Base-by-base conservation (phyloP, 2,888 invertebrate species). In the Plebejus argus region DNA sequence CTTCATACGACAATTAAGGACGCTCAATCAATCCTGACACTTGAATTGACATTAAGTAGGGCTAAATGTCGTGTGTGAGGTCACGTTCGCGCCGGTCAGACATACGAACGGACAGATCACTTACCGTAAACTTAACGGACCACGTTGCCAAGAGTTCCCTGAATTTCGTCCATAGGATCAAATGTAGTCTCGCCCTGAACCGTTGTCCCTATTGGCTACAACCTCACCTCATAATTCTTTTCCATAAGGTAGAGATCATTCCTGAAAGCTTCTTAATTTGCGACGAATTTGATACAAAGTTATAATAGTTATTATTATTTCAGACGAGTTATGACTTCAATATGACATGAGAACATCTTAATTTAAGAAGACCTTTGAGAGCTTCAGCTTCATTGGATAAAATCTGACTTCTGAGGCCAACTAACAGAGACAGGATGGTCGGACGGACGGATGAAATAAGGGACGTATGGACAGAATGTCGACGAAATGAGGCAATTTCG, bases 401-500 rank as follows among this genome's bases (percentile, higher is more conserved):
- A 61, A 61, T 61, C 12, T n/a, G n/a, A n/a, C n/a, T n/a, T n/a
- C n/a, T 23, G 23, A 23, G 23, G 23, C 23, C 20, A 23, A 66
- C 12, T 18, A 53, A 66, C 15, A 18, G 28, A 28, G 66, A 66
- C 66, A 28, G 28, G 66, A 66, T 33, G 66, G 28, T 10, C 66
- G 23, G 66, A 28, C 23, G 23, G 15, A 15, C 66, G 28, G 66
- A 66, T 15, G 28, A 33, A 66, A 28, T 28, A 15, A 66, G 28
- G 66, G 66, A 66, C 66, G 28, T 66, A 66, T 28, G 28, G 28
- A 6, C 66, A 66, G 12, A 66, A 66, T 66, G 66, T 66, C 66
- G 74, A 74, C 74, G 74, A 49, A 49, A 74, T 74, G 53, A 74
- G 74, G 77, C 72, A 72, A 77, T 77, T 77, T 72, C 77, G 56